Conservation (phyloP, 2,888 invertebrate species). For the Beris morrisii region DNA sequence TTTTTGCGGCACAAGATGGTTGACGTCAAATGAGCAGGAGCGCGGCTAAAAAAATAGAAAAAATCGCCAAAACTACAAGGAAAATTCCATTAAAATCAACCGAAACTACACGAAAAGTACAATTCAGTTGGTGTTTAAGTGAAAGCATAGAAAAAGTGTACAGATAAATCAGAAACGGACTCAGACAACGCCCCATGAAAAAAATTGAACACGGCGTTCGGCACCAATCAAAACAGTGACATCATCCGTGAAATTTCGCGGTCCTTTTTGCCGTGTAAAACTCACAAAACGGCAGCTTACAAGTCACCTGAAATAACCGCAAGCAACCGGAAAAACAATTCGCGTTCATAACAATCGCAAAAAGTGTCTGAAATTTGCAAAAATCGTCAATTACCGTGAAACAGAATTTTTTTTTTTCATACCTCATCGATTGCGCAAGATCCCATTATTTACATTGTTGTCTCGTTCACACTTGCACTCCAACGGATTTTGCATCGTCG, state of each 20-base stretch:
- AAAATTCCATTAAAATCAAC: background rate
- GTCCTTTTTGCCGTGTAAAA: too few species aligned
- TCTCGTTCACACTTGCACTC: slow-evolving; percentile 9
- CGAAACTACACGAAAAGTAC: background rate
- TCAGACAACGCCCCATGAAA: slow-evolving; percentile 26
- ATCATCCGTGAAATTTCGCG: slow-evolving; percentile 26
- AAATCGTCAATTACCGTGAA: background rate
- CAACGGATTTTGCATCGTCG: background rate
- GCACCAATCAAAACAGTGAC: slow-evolving; percentile 14
- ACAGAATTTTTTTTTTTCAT: slow-evolving; percentile 1
- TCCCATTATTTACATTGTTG: slow-evolving; percentile 35
- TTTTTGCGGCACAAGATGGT: background rate
- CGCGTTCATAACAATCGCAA: background rate
- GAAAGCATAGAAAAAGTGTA: background rate
- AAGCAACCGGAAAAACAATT: background rate
- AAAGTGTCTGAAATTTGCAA: background rate
- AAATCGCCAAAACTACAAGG: background rate
- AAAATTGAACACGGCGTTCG: slow-evolving; percentile 9
- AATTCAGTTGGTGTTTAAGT: background rate
- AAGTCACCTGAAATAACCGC: too few species aligned
- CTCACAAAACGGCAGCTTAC: too few species aligned
- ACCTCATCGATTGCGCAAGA: slow-evolving; percentile 37
- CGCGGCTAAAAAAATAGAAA: background rate
- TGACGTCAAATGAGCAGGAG: background rate
- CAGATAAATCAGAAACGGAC: background rate